Conservation (phyloP, 2,797 vertebrate species). For the Otolemur crassicaudatus region DNA sequence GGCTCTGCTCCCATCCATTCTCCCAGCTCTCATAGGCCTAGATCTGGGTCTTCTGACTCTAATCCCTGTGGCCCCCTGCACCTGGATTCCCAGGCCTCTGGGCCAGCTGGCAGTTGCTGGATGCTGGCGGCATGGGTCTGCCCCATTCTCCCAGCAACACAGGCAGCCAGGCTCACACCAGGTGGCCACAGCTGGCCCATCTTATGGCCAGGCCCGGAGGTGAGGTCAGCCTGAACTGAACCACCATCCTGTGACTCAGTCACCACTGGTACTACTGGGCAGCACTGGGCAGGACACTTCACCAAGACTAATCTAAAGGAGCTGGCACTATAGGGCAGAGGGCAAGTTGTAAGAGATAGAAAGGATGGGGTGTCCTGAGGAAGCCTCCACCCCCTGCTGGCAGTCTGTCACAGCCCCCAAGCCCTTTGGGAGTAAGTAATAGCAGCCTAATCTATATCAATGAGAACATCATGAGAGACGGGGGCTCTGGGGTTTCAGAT, state of each 20-base stretch:
- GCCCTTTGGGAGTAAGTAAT: background rate
- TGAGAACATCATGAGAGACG: background rate
- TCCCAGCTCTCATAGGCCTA: background rate
- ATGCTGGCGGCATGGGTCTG: background rate
- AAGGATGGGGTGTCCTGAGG: background rate
- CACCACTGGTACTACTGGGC: background rate
- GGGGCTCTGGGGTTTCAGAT: background rate
- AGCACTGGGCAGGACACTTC: background rate
- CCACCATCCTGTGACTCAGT: conserved; percentile 54
- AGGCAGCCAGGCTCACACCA: conserved; percentile 34
- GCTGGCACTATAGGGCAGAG: background rate
- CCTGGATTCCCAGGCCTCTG: conserved; percentile 76
- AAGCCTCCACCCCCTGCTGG: background rate
- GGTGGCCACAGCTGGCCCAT: conserved; percentile 67
- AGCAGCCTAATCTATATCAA: background rate
- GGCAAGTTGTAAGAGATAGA: background rate
- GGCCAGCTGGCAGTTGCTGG: conserved; percentile 66
- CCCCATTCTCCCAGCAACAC: background rate
- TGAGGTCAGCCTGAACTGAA: conserved; percentile 62
- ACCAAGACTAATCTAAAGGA: conserved; percentile 33
- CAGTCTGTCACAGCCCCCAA: background rate
- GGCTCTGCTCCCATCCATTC: background rate
- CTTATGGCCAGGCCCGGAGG: conserved; percentile 41
- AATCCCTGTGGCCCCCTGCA: conserved; percentile 70
- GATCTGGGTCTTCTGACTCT: conserved; percentile 30